phyloP scores from a whole-genome alignment of 2,888 invertebrate species.

The Belgica antarctica region DNA sequence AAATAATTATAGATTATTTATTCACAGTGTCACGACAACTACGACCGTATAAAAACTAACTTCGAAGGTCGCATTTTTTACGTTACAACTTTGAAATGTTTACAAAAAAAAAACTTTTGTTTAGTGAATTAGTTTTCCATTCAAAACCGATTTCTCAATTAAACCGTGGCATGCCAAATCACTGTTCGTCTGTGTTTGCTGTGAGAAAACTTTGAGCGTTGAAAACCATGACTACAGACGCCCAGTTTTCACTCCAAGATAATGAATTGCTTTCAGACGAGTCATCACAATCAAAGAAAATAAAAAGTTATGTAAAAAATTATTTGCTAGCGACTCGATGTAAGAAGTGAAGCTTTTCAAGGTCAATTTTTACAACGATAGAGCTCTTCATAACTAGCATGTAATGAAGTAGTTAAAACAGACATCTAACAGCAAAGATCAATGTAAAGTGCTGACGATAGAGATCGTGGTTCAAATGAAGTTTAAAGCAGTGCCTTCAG shows the following conservation, averaged over 20 bases:
- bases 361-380: too few relatives aligned
- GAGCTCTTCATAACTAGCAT: too few relatives aligned
- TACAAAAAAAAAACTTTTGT: background rate
- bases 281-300: constrained; percentile 3
- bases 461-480: too few relatives aligned
- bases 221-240: background rate
- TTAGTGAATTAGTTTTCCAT: background rate
- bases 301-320: constrained; percentile 19
- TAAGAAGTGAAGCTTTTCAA: constrained; percentile 13
- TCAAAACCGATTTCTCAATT: background rate
- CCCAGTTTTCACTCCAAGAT: background rate
- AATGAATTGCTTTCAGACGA: background rate
- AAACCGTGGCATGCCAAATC: constrained; percentile 5
- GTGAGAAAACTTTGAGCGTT: background rate
- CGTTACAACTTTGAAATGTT: constrained; percentile 20
- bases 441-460: too few relatives aligned
- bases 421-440: too few relatives aligned
- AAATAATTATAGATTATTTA: constrained; percentile 42
- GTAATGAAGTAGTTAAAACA: too few relatives aligned
- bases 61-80: constrained; percentile 39
- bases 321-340: background rate
- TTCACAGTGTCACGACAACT: background rate
- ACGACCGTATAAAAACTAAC: constrained; percentile 21
- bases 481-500: too few relatives aligned
- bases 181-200: background rate